These are phyloP conservation scores for Phortica variegata DNA, from an alignment of 1,140 invertebrate species.

Conservation along the genomic window DNA sequence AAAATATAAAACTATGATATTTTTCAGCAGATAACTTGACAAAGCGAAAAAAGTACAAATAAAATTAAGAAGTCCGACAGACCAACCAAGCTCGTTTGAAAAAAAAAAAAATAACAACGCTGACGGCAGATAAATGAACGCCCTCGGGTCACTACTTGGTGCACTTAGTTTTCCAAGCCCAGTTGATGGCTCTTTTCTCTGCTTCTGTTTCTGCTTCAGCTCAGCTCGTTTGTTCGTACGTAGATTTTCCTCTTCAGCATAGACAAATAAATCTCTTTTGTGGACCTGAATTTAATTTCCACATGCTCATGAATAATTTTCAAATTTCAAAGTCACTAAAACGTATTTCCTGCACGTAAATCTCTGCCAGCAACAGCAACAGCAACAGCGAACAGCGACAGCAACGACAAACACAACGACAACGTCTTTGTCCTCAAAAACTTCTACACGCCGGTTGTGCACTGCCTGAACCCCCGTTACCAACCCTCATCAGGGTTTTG, in stretches of 20 bases:
- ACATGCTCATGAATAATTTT: constrained; percentile 55
- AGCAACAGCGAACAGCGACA: constrained; percentile 11
- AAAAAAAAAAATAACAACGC: constrained; percentile 22
- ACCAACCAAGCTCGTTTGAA: constrained; percentile 25
- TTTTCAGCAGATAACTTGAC: too few relatives aligned
- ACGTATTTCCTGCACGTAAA: constrained; percentile 38
- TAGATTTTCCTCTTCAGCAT: constrained; percentile 21
- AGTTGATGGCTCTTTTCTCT: constrained; percentile 2
- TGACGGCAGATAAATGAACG: constrained; percentile 47
- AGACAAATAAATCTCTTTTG: constrained; percentile 51
- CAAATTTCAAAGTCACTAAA: constrained; percentile 53
- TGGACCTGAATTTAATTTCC: constrained; percentile 55
- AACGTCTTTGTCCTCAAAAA: background rate
- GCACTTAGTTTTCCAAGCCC: constrained; percentile 6
- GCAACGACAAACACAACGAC: constrained; percentile 11
- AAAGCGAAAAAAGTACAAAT: constrained; percentile 1
- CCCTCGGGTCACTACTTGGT: constrained; percentile 18
- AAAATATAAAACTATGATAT: constrained; percentile 1
- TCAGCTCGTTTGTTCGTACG: constrained; percentile 38
- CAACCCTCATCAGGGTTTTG: constrained; percentile 18
- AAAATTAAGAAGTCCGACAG: constrained; percentile 9
- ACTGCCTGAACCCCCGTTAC: background rate
- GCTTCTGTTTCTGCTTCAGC: constrained; percentile 26
- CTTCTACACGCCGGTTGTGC: constrained; percentile 10
- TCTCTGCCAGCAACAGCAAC: background rate